Evolutionary conservation across 2,113 vertebrate species (phyloP).

Genomic region (Thomomys bottae): DNA sequence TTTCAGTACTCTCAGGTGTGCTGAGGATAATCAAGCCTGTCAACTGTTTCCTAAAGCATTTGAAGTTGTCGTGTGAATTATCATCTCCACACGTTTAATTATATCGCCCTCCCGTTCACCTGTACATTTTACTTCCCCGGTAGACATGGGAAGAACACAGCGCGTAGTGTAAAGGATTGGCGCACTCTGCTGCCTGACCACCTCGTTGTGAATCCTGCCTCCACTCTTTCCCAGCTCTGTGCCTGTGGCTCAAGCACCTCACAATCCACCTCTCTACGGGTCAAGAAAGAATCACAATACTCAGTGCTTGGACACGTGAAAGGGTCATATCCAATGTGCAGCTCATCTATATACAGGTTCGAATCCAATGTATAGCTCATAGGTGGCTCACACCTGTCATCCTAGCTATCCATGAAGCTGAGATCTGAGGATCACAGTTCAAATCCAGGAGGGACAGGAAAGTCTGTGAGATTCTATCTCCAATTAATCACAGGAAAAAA

Average conservation of each 20-base stretch:
- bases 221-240: neutral
- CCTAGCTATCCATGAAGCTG: no score
- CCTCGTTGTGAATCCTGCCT: neutral
- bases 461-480: no score
- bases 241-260: neutral
- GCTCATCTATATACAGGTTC: no score
- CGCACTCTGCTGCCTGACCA: neutral
- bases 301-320: neutral
- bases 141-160: neutral
- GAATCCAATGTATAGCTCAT: neutral
- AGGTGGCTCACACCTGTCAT: no score
- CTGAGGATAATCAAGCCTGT: neutral
- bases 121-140: neutral
- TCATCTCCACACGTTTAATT: neutral
- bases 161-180: neutral
- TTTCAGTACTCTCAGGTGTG: neutral
- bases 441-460: no score
- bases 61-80: neutral
- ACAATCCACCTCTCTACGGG: neutral
- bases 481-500: no score
- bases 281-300: neutral
- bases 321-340: neutral
- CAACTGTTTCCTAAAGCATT: constrained; percentile 25
- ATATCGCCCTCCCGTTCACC: neutral
- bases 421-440: no score